Base-by-base conservation (phyloP, 2,113 vertebrate genomes). In the Hemicordylus capensis region DNA sequence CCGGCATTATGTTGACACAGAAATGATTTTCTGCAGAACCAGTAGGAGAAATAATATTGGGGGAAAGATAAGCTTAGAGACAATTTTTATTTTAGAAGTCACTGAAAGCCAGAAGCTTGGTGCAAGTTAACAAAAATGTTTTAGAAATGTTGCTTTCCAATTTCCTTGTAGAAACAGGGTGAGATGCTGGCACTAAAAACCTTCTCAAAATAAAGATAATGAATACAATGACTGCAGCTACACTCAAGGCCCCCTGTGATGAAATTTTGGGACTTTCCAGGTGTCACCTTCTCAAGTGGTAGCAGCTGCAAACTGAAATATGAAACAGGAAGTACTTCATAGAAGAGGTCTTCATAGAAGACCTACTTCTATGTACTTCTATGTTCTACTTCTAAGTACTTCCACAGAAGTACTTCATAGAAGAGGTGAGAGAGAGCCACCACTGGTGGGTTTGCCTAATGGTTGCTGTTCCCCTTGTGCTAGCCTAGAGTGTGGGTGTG, bases 81-180 rank as follows among this genome's bases (percentile, higher is more conserved):
- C 1, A 76, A 79, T 31, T 85, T 46, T 83, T 24, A 46, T 74
- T 54, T 87, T 63, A 87, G 46, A 17, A 58, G 64, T 78, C 56
- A 61, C 10, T 85, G 34, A 34, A 85, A 76, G 26, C 28, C 37
- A 75, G 15, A 85, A 90, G 78, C 1, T 61, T n/a, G 81, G 8
- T 1, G 61, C 81, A 74, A 22, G 39, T 46, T 59, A 73, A 73
- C 28, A n/a, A 56, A 74, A 83, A 46, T 59, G 39, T 17, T 82
- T 73, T 59, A 56, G 26, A n/a, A 82, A 82, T 56, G 31, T 34
- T 74, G 28, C 54, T 83, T 69, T 81, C 64, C 39, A 51, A 69
- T 67, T 69, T 81, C 69, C 79, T 42, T 73, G 39, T 73, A 28
- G 54, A 82, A 82, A 83, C 58, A 73, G 11, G 34, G 54, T 46